A percentile compares a stretch with the other conserved stretches of the same genome.
These are phyloP conservation scores for Arvicanthis niloticus DNA, from an alignment of 2,113 vertebrate species.

Conservation along the genomic window DNA sequence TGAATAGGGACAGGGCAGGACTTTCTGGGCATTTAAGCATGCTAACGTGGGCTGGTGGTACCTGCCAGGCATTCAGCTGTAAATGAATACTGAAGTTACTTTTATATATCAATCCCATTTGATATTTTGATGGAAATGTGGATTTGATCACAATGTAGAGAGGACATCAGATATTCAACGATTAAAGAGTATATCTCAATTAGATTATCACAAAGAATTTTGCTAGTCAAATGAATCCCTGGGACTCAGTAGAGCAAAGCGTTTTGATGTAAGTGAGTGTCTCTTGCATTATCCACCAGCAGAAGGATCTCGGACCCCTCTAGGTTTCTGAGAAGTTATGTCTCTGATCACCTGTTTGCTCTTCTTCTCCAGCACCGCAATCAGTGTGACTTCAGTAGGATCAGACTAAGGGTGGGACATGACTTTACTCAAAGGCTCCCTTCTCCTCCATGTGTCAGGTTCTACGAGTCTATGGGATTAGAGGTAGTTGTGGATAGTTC, in stretches of 20 bases:
- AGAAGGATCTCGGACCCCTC: not conserved
- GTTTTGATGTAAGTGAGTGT: not conserved
- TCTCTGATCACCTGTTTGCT: not conserved
- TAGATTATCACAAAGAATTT: conserved; percentile 15
- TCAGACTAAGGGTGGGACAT: not conserved
- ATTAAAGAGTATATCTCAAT: conserved; percentile 26
- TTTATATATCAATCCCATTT: conserved; percentile 54
- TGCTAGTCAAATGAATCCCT: not conserved
- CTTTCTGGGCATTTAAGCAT: conserved; percentile 35
- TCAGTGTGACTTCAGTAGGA: not conserved
- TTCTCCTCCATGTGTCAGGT: not conserved
- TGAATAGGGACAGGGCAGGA: not conserved
- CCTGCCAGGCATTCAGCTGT: not conserved
- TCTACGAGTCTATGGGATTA: not conserved
- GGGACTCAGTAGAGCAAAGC: not conserved
- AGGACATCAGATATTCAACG: not conserved
- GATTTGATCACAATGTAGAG: conserved; percentile 24
- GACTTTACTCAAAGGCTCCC: not conserved
- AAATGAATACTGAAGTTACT: conserved; percentile 19
- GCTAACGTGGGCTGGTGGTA: not conserved
- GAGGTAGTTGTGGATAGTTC: not conserved
- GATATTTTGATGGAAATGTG: conserved; percentile 37
- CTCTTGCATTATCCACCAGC: not conserved
- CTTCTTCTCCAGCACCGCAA: not conserved
- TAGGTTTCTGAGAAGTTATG: not conserved